Conservation (phyloP, 2,113 vertebrate species). For the Forbesichthys agassizii region DNA sequence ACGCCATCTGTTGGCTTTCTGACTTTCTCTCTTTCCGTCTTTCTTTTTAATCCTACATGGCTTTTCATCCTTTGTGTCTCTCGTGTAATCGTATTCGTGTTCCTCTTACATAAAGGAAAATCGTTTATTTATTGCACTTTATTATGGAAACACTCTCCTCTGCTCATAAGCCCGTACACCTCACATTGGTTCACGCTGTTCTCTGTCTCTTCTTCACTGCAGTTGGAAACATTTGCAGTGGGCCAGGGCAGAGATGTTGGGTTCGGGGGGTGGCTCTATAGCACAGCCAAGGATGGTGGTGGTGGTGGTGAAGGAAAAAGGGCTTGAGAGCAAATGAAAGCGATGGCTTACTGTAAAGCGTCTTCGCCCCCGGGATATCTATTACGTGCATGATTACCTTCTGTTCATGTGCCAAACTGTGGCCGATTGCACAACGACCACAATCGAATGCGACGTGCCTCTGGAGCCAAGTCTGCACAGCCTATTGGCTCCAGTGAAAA, state of each 20-base stretch:
- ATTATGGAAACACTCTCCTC: no score
- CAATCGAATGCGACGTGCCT: constrained; percentile 18
- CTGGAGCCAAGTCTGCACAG: constrained; percentile 36
- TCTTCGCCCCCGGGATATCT: constrained; percentile 43
- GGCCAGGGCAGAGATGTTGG: neutral
- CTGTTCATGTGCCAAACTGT: constrained; percentile 20
- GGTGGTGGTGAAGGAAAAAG: neutral
- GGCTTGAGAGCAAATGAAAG: constrained; percentile 28
- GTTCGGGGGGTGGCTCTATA: neutral
- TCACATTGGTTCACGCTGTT: no score
- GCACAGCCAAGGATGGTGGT: neutral
- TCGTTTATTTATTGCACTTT: no score
- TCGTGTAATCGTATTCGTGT: no score
- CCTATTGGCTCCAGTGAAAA: constrained; percentile 47
- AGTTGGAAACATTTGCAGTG: no score
- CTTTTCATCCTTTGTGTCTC: no score
- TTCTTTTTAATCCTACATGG: no score
- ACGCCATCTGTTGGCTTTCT: no score
- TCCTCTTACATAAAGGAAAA: no score
- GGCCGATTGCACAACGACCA: neutral
- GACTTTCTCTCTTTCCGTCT: no score
- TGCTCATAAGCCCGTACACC: no score
- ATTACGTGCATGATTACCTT: constrained; percentile 66
- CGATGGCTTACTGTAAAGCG: constrained; percentile 22
- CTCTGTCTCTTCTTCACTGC: no score